A percentile compares a stretch with the other conserved stretches of the same genome.
phyloP scores from a whole-genome alignment of 2,113 vertebrate genomes.

The Thunnus thynnus region DNA sequence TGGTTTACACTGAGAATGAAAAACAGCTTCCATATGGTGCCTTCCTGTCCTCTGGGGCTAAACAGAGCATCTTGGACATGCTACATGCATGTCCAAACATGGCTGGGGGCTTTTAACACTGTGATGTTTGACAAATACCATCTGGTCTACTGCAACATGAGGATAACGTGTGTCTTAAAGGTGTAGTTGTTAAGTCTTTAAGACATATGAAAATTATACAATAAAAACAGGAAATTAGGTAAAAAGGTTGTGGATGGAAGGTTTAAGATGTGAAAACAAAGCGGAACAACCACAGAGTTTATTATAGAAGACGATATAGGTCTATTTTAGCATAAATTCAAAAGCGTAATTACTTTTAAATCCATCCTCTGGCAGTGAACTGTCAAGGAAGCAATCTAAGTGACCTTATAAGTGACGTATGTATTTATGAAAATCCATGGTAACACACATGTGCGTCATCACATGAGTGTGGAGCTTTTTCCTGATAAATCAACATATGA shows the following conservation, averaged over 20 bases:
- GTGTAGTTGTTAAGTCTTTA: background rate
- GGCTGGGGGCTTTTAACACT: constrained; percentile 11
- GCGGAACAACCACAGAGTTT: too few relatives aligned
- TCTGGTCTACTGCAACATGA: constrained; percentile 16
- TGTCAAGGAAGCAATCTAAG: too few relatives aligned
- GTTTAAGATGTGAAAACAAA: too few relatives aligned
- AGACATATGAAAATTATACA: background rate
- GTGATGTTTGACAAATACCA: constrained; percentile 46
- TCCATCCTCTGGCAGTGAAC: too few relatives aligned
- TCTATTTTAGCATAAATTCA: too few relatives aligned
- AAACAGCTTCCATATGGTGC: constrained; percentile 44
- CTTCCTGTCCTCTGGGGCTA: constrained; percentile 8
- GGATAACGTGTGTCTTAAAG: background rate
- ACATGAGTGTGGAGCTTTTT: too few relatives aligned
- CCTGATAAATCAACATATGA: too few relatives aligned
- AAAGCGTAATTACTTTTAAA: too few relatives aligned
- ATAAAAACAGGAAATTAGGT: background rate
- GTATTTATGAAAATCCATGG: too few relatives aligned
- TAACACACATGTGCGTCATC: too few relatives aligned
- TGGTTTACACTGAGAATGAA: constrained; percentile 40
- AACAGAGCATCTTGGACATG: constrained; percentile 32
- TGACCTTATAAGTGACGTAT: too few relatives aligned
- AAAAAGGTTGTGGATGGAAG: background rate
- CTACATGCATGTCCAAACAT: constrained; percentile 64
- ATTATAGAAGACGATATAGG: too few relatives aligned